Percentiles rank a stretch among this genome's conserved stretches.
Evolutionary conservation across 2,797 vertebrate genomes (phyloP).

Genomic region (Helostoma temminkii): DNA sequence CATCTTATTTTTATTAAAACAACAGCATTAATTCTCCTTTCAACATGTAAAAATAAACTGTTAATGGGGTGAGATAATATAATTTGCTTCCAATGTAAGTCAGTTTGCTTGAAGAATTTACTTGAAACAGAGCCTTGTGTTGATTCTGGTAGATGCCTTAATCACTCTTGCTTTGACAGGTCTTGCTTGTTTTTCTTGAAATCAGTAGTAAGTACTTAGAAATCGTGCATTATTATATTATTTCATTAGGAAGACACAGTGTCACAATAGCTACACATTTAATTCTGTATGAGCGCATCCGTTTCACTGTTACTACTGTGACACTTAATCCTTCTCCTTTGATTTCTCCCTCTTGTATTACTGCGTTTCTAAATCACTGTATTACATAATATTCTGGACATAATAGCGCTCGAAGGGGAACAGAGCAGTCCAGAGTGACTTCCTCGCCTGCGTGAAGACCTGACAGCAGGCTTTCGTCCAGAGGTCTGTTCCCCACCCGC

Average conservation of each 20-base stretch:
- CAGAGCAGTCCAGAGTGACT: constrained; percentile 37
- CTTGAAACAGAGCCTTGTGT: constrained; percentile 23
- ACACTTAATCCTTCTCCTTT: neutral
- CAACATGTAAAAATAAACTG: constrained; percentile 35
- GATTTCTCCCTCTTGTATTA: constrained; percentile 10
- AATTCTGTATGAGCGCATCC: neutral
- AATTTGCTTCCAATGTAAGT: constrained; percentile 37
- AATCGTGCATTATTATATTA: constrained; percentile 31
- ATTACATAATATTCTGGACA: constrained; percentile 25
- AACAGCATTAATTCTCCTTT: constrained; percentile 36
- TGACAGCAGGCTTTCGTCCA: constrained; percentile 57
- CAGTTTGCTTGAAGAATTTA: constrained; percentile 35
- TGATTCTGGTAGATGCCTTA: constrained; percentile 14
- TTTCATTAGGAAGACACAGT: constrained; percentile 32
- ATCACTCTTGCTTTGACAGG: constrained; percentile 35
- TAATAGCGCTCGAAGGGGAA: constrained; percentile 42
- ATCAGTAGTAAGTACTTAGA: constrained; percentile 26
- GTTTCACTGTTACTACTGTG: constrained; percentile 17
- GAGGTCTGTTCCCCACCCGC: constrained; percentile 57
- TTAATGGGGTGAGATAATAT: constrained; percentile 44
- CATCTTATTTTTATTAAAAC: constrained; percentile 35
- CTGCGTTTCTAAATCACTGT: constrained; percentile 25
- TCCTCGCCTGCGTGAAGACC: constrained; percentile 51
- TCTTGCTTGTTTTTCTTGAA: constrained; percentile 29
- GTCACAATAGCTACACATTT: constrained; percentile 32